Conservation (phyloP, 1,140 invertebrate genomes). For the Latrodectus geometricus region DNA sequence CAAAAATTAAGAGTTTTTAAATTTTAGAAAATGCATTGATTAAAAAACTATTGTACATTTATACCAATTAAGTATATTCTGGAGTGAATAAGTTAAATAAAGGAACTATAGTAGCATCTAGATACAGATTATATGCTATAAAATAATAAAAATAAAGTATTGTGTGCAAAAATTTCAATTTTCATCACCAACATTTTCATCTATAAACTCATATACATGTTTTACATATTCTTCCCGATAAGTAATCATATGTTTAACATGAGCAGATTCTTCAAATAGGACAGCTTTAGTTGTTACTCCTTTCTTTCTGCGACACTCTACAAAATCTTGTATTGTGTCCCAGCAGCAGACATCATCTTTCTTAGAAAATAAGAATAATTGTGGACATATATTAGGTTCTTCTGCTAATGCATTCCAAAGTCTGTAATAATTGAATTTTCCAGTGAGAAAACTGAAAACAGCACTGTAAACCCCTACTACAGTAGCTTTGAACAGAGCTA, state of each 20-base stretch:
- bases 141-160: no score
- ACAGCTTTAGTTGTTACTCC: constrained; percentile 75
- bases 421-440: constrained; percentile 41
- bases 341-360: constrained; percentile 75
- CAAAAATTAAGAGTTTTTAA: no score
- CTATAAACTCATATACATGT: constrained; percentile 74
- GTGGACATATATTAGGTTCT: constrained; percentile 74
- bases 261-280: constrained; percentile 77
- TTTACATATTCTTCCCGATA: constrained; percentile 76
- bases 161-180: background rate
- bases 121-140: no score
- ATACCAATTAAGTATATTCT: no score
- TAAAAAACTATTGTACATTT: no score
- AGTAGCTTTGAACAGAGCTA: constrained; percentile 63
- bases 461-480: constrained; percentile 63
- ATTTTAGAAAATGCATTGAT: no score
- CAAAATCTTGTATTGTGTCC: constrained; percentile 68
- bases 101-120: no score
- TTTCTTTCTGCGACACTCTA: constrained; percentile 71
- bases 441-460: constrained; percentile 63
- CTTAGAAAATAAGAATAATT: constrained; percentile 81
- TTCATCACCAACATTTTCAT: constrained; percentile 62
- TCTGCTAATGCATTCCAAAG: constrained; percentile 67
- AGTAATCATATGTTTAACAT: constrained; percentile 76
- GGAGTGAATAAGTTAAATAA: no score